Conservation (phyloP, 2,888 invertebrate species). For the Ennomos quercinarius region DNA sequence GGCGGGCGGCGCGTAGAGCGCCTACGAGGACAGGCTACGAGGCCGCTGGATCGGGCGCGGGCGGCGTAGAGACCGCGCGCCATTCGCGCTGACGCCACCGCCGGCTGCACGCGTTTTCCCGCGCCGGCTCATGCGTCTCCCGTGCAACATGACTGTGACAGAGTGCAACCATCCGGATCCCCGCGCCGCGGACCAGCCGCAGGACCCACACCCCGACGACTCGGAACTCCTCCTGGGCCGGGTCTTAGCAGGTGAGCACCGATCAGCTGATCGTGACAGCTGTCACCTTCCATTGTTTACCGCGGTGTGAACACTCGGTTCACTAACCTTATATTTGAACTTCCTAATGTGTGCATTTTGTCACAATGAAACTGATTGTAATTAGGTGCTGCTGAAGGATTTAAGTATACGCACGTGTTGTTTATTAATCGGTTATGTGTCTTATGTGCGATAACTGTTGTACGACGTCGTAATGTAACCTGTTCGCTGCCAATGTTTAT, state of each 20-base stretch:
- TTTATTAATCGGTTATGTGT: slow-evolving; percentile 4
- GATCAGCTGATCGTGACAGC: slow-evolving; percentile 62
- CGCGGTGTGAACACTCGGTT: slow-evolving; percentile 42
- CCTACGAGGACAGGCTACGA: slow-evolving; percentile 60
- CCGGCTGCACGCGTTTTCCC: slow-evolving; percentile 77
- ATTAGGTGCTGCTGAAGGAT: slow-evolving; percentile 10
- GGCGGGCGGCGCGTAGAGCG: slow-evolving; percentile 63
- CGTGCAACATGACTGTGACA: slow-evolving; percentile 78
- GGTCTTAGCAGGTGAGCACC: slow-evolving; percentile 77
- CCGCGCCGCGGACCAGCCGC: slow-evolving; percentile 51
- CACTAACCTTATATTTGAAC: slow-evolving; percentile 41
- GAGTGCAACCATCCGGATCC: slow-evolving; percentile 69
- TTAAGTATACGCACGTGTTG: slow-evolving; percentile 30
- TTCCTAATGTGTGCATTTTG: slow-evolving; percentile 36
- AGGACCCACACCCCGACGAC: slow-evolving; percentile 59
- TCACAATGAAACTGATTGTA: slow-evolving; percentile 32
- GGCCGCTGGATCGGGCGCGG: slow-evolving; percentile 62
- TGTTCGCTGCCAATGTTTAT: slow-evolving; percentile 23
- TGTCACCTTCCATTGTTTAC: slow-evolving; percentile 49
- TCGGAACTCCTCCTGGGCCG: slow-evolving; percentile 77
- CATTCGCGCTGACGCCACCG: slow-evolving; percentile 82
- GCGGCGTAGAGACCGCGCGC: slow-evolving; percentile 74
- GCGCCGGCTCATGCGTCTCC: slow-evolving; percentile 77
- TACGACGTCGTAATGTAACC: slow-evolving; percentile 23
- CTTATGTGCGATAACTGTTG: slow-evolving; percentile 10